A percentile compares a stretch with the other conserved stretches of the same genome.
Conservation (phyloP, 1,140 invertebrate species). For the Leucophenga varia region DNA sequence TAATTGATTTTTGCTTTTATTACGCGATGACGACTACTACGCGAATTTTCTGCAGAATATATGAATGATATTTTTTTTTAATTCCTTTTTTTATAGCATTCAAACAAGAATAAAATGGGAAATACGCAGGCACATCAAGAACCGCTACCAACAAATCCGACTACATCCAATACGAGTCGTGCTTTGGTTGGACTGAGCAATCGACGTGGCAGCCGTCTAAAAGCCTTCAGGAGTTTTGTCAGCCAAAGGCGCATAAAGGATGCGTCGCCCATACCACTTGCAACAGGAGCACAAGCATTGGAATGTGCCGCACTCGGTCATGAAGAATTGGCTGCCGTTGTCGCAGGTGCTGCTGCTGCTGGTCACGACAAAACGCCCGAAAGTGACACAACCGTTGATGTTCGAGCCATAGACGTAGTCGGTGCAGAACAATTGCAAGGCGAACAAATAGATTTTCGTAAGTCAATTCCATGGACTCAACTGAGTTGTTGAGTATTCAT, state of each 20-base stretch:
- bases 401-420: too few relatives aligned
- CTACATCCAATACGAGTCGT: not conserved
- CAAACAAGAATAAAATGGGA: conserved; percentile 24
- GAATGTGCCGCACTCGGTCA: too few relatives aligned
- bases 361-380: too few relatives aligned
- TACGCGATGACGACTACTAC: too few relatives aligned
- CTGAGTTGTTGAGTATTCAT: too few relatives aligned
- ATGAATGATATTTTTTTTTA: conserved; percentile 32
- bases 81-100: conserved; percentile 6
- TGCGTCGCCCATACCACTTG: conserved; percentile 20
- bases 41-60: too few relatives aligned
- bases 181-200: conserved; percentile 15
- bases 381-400: too few relatives aligned
- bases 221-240: conserved; percentile 36
- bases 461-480: conserved; percentile 37
- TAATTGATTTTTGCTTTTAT: conserved; percentile 47
- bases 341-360: too few relatives aligned
- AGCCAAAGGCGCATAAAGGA: conserved; percentile 40
- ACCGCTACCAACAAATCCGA: conserved; percentile 19
- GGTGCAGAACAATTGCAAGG: conserved; percentile 45
- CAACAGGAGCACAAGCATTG: too few relatives aligned
- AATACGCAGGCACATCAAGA: conserved; percentile 16
- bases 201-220: conserved; percentile 26
- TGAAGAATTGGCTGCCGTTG: too few relatives aligned
- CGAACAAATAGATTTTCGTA: conserved; percentile 55